Evolutionary conservation across 2,113 vertebrate species (phyloP), one percentile per base, ranked within the genome.

Genomic region (zebrafish (Danio rerio)): DNA sequence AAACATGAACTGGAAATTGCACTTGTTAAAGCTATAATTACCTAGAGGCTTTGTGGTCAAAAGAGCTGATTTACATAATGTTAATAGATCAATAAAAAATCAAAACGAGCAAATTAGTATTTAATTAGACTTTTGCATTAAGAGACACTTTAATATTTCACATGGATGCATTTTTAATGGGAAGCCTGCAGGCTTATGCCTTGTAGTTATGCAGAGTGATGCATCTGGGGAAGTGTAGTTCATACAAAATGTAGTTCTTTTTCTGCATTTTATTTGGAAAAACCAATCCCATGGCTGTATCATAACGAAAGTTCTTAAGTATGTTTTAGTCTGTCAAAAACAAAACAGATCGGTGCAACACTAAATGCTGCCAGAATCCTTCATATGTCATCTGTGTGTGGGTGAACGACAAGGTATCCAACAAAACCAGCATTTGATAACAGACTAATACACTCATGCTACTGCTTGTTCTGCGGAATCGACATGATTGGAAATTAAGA

Each of bases 371-470:
- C 21, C 79, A 76, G 72, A 55, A 68, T 63, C 40, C 66, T 62
- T 68, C 58, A 43, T 81, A 70, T 76, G 53, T 69, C 77, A 49
- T 76, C 56, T 71, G 65, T 56, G 73, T 85, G 83, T 80, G 83
- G 43, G 83, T 81, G 63, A 49, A 20, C 63, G 43, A 77, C 65
- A 77, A 70, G 79, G 40, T 56, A 74, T 65, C 78, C 65, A 69
- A 73, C 21, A 58, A 70, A 74, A 31, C 78, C 63, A 61, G 42
- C 18, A 49, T 63, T 80, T 79, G 16, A 11, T 43, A 47, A 73
- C 53, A 73, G 58, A 15, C 69, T 50, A 61, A 45, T 15, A 11
- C 50, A 56, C 40, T 58, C 20, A 6, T 71, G 79, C 31, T 72
- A 55, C 50, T 81, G 56, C 71, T 73, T 71, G 45, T 40, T 3